A percentile compares a stretch with the other conserved stretches of the same genome.
phyloP scores from a whole-genome alignment of 2,113 vertebrate genomes.

The Scalopus aquaticus region DNA sequence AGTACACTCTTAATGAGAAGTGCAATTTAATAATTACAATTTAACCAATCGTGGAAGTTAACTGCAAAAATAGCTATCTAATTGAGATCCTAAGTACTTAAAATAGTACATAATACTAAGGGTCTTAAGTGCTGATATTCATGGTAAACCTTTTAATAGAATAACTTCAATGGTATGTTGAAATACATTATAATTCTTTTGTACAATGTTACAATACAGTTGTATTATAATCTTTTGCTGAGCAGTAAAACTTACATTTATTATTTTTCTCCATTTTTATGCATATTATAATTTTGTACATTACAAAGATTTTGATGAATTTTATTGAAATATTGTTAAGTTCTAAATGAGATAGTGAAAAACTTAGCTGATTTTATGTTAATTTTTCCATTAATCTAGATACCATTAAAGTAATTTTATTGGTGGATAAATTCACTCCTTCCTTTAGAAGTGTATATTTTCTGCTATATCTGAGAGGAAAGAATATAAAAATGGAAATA shows the following conservation, averaged over 20 bases:
- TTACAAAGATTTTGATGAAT: not conserved
- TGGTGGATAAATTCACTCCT: not conserved
- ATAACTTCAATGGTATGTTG: not conserved
- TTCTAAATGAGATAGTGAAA: not conserved
- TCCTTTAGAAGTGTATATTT: not conserved
- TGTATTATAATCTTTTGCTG: not conserved
- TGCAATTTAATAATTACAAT: conserved; percentile 65
- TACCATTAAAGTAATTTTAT: not conserved
- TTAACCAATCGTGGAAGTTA: conserved; percentile 62
- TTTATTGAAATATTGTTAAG: not conserved
- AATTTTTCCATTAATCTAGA: not conserved
- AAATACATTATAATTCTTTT: not conserved
- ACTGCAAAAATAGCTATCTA: conserved; percentile 59
- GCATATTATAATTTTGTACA: not conserved
- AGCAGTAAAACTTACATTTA: not conserved
- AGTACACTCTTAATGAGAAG: conserved; percentile 57
- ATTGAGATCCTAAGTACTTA: conserved; percentile 61
- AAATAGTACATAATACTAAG: conserved; percentile 47
- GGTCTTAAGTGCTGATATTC: not conserved
- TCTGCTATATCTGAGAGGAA: not conserved
- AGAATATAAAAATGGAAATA: not conserved
- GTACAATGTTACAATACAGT: not conserved
- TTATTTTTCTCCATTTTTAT: not conserved
- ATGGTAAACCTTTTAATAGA: conserved; percentile 1
- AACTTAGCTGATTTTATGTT: not conserved